Base-by-base conservation (phyloP, 2,113 vertebrate species). In the Serinus canaria region DNA sequence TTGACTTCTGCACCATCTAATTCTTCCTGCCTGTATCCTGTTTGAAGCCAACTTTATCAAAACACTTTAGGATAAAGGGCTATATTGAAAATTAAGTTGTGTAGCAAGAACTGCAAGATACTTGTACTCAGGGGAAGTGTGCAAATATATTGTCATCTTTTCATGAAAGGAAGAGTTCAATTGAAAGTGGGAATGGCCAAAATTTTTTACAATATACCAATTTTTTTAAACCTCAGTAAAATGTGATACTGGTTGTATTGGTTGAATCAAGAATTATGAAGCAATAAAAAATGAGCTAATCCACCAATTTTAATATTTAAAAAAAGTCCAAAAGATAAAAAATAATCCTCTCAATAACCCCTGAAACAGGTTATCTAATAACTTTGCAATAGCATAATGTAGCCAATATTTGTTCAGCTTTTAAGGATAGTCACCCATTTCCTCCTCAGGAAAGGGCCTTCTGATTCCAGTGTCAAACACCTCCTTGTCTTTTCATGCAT, bases 401-500 rank as follows among this genome's bases (percentile, higher is more conserved):
- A 44, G 23, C 22, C 6, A 74, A 53, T 13, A 47, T 39, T 67
- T 59, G 5, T 56, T 83, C 27, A 55, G 52, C 11, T 80, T 89
- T 86, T 74, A 35, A 83, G 67, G 16, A 25, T 41, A 24, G 30
- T 46, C 35, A 14, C 21, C 16, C 11, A 7, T 49, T 35, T 53
- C 1, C 23, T 8, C 10, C 59, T 86, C 55, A 89, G 59, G 20
- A 78, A 85, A 86, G 93, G 13, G 10, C 21, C 44, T 15, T 52
- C 7, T 21, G 27, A n/a, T n/a, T 80, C n/a, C 44, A 18, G 10
- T 85, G 30, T 60, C 53, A 84, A 60, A 52, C 19, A 68, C 5
- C 20, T 46, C 28, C 30, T n/a, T 0, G 1, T 30, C 30, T 46
- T 87, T 90, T 55, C 22, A 24, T 0, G 2, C 0, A 4, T 50